Evolutionary conservation across 2,888 invertebrate genomes (phyloP), one percentile per base, ranked within the genome.

Genomic region (Emmelina monodactyla): DNA sequence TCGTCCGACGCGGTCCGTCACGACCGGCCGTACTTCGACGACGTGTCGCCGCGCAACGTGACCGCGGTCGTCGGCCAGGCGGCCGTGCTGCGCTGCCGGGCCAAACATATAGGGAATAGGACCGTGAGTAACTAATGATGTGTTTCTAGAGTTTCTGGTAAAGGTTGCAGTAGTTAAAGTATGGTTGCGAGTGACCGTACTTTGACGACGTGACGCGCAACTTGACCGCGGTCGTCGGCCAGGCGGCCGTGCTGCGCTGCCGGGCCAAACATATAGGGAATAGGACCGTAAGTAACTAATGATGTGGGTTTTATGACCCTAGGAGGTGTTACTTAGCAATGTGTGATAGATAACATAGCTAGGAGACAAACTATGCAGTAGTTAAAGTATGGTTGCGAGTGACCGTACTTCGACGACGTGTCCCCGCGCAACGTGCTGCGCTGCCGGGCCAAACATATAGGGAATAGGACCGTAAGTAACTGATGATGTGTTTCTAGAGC

Each of bases 261-360:
- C 83, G 91, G 36, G 92, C 92, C 32, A 92, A 92, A 61, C 89
- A 92, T 66, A 89, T 91, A 51, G 92, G 91, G 33, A 91, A 93
- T 62, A 83, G 92, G 65, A 92, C 92, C 67, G 93, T 92, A 64
- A 25, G 25, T 25, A 87, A 88, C 60, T n/a, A n/a, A n/a, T n/a
- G n/a, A n/a, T n/a, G n/a, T n/a, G n/a, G n/a, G n/a, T n/a, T n/a
- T n/a, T n/a, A n/a, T n/a, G n/a, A n/a, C n/a, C n/a, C n/a, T n/a
- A n/a, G n/a, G n/a, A n/a, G n/a, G n/a, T n/a, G n/a, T n/a, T n/a
- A n/a, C n/a, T n/a, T n/a, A n/a, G n/a, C n/a, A n/a, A n/a, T n/a
- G n/a, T n/a, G n/a, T n/a, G n/a, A n/a, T n/a, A n/a, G n/a, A n/a
- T n/a, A n/a, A n/a, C n/a, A n/a, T n/a, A n/a, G n/a, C n/a, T n/a